Percentiles rank a stretch among this genome's conserved stretches.
Evolutionary conservation across 2,113 vertebrate species (phyloP).

Genomic region (Sprattus sprattus): DNA sequence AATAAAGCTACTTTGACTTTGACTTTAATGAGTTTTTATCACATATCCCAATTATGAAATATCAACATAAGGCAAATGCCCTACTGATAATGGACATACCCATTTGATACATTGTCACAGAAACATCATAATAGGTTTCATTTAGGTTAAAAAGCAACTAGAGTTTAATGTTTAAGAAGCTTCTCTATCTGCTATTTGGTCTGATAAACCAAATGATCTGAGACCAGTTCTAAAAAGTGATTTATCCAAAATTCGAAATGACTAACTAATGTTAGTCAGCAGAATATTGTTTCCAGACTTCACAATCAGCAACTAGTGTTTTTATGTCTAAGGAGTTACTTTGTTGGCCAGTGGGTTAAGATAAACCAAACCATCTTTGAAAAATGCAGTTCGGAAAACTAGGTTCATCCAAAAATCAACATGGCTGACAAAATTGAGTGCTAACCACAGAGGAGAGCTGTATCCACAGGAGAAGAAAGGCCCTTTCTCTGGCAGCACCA

Average conservation of each 20-base stretch:
- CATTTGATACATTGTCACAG: no score
- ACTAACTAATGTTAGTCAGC: neutral
- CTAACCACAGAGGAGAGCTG: neutral
- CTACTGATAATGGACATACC: no score
- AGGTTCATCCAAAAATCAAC: neutral
- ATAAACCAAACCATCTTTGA: neutral
- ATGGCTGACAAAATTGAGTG: neutral
- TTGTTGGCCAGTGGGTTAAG: neutral
- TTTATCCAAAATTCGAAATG: neutral
- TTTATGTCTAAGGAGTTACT: neutral
- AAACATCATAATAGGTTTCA: no score
- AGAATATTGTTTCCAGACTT: neutral
- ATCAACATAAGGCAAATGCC: neutral
- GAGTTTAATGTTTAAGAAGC: neutral
- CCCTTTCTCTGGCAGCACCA: neutral
- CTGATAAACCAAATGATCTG: neutral
- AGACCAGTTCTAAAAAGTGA: neutral
- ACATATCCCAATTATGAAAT: neutral
- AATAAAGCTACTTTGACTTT: no score
- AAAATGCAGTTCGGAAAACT: neutral
- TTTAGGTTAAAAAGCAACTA: neutral
- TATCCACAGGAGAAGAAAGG: neutral
- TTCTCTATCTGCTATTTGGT: neutral
- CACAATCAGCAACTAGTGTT: neutral
- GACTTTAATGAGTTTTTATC: no score